Evolutionary conservation across 2,113 vertebrate genomes (phyloP).

Genomic region (Regulus satrapa): DNA sequence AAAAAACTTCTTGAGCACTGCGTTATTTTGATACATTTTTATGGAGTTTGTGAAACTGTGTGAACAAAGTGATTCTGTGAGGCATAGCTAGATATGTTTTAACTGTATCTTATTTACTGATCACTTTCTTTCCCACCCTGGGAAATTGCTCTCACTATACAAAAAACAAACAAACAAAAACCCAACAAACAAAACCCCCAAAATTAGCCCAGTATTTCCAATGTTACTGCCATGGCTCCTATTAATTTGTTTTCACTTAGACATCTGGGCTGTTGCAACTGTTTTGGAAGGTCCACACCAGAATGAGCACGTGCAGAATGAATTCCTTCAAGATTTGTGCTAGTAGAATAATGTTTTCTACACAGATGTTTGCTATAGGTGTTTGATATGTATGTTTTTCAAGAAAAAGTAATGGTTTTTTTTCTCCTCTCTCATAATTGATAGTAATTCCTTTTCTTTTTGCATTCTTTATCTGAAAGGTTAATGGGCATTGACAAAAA

Average conservation of each 20-base stretch:
- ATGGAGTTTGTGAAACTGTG: not conserved
- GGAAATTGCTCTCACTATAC: not conserved
- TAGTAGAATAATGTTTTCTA: not conserved
- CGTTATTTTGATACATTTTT: not conserved
- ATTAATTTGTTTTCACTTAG: not conserved
- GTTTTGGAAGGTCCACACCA: not conserved
- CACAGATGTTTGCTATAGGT: not conserved
- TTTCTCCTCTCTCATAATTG: fast-evolving
- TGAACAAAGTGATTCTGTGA: not conserved
- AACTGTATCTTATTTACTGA: not conserved
- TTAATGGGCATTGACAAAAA: not conserved
- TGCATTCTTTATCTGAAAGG: not conserved
- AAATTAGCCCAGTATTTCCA: not conserved
- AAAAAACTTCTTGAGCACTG: not conserved
- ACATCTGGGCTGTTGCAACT: not conserved
- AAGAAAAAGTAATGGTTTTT: not conserved
- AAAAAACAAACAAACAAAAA: too few relatives aligned
- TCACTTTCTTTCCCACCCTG: not conserved
- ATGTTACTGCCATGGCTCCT: not conserved
- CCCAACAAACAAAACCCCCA: too few relatives aligned
- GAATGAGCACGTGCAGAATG: not conserved
- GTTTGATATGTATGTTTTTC: not conserved
- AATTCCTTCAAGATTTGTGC: not conserved
- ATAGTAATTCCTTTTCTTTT: not conserved
- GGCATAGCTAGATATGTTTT: not conserved